Evolutionary conservation across 1,140 invertebrate species (phyloP).

Genomic region (Drosophila melanica): DNA sequence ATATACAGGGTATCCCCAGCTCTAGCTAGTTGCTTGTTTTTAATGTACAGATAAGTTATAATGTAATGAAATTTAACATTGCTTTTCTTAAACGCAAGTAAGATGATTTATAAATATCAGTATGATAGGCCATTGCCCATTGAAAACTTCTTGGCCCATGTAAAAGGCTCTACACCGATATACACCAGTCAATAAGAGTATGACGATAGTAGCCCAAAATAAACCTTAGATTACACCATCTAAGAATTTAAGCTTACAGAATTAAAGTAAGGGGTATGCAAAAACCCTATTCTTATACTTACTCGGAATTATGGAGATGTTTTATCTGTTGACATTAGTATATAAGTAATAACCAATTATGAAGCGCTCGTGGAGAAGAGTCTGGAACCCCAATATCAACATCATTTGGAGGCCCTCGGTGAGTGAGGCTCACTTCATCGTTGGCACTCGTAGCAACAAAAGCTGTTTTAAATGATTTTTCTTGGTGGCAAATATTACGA

Average conservation of each 20-base stretch:
- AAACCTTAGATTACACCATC: background rate
- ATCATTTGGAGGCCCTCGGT: slow-evolving; percentile 4
- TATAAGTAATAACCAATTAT: background rate
- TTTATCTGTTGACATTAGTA: background rate
- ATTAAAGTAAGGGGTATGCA: slow-evolving; percentile 19
- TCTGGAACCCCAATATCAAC: background rate
- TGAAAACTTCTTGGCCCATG: background rate
- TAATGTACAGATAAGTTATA: too few relatives aligned
- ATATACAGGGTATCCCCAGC: too few relatives aligned
- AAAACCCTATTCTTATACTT: background rate
- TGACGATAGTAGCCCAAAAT: slow-evolving; percentile 25
- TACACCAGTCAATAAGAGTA: background rate
- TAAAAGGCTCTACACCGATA: background rate
- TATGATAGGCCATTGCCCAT: background rate
- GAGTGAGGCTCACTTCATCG: background rate
- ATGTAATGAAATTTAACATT: too few relatives aligned
- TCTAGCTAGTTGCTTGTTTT: too few relatives aligned
- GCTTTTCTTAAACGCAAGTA: background rate
- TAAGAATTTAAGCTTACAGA: background rate
- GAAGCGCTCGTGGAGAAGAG: background rate
- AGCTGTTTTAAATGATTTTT: slow-evolving; percentile 25
- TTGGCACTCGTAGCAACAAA: background rate
- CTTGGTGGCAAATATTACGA: slow-evolving; percentile 36
- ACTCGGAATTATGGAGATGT: background rate
- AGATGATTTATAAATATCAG: background rate